Base-by-base conservation (phyloP, 2,888 invertebrate species). In the Acrobasis repandana region DNA sequence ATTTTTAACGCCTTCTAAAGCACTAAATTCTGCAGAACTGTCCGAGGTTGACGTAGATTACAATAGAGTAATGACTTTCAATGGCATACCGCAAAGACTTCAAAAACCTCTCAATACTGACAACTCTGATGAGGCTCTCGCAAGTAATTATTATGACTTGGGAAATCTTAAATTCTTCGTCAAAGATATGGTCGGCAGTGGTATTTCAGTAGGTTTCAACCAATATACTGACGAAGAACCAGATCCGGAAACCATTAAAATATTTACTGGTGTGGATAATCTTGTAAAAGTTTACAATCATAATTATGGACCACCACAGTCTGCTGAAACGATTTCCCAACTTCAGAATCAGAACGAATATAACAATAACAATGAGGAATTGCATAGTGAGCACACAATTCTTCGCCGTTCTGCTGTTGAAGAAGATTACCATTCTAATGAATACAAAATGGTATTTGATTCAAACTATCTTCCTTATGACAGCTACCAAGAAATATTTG, bases 121-220 rank as follows among this genome's bases (percentile, higher is more conserved):
- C 16, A 60, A 63, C 1, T 72, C 72, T 49, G 74, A 73, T 34
- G 72, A 75, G 60, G 66, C 60, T 3, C 56, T 65, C 20, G 68
- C 70, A 38, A 56, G 71, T 0, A 74, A 77, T 36, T 72, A 67
- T 56, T 72, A 74, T 6, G 78, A 85, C 69, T 52, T 78, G n/a
- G 82, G 79, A 0, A 83, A 88, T 61, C 66, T 82, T 9, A 86
- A 85, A 18, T 83, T 86, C 54, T 70, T 82, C 15, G 67, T 90
- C 2, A 88, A 87, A 75, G 81, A 88, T 51, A 78, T 91, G 15
- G 87, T 82, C 63, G 88, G 87, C 0, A 79, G 86, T 38, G 91
- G 91, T 0, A 83, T 90, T 58, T 80, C 90, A 1, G 75, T 91
- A 16, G 90, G 90, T 1, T 84, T 86, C 48, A 90, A 87, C 61